Evolutionary conservation across 2,888 invertebrate genomes (phyloP), one percentile per base, ranked within the genome.

Genomic region (Cheilosia grossa): DNA sequence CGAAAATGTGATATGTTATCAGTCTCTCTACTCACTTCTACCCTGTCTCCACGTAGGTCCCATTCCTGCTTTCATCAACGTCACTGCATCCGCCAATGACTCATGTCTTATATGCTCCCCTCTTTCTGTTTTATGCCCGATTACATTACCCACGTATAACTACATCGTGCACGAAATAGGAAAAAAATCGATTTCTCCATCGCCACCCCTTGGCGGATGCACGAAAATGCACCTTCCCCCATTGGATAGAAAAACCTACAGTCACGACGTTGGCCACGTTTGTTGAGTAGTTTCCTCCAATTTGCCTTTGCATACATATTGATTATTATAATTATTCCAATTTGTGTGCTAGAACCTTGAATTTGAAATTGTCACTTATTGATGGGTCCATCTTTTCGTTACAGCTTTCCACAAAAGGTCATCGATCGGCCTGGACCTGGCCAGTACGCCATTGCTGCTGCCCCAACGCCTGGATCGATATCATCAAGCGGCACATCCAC

Each of bases 381-480:
- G 13, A 10, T 30, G 56, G 47, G 1, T 56, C 47, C 24, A 63
- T 61, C 56, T 44, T 87, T 79, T 54, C 47, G 58, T 87, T 91
- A 13, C 87, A 92, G 92, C 89, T 92, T 92, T 89, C 92, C 92
- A 72, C 92, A 92, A 89, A 92, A 92, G 89, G 89, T 90, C 88
- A 90, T 91, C 79, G 92, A 92, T 87, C 90, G 92, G 79, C 91
- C 90, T 82, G 90, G 90, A 85, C 90, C 92, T 83, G 89, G 91
- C 86, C 91, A 91, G 74, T 91, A 92, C 87, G 90, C 90, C 37
- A 88, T 90, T 87, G 88, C 90, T 58, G 90, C 86, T 66, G 73
- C 87, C 15, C 87, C 89, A 59, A 88, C 87, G 6, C 80, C 87
- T 27, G 89, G 89, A 30, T 90, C 90, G 63, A 89, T 88, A 87